Conservation (phyloP, 37 sponge, comb jelly and placozoan genomes). For the Ephydatia muelleri region DNA sequence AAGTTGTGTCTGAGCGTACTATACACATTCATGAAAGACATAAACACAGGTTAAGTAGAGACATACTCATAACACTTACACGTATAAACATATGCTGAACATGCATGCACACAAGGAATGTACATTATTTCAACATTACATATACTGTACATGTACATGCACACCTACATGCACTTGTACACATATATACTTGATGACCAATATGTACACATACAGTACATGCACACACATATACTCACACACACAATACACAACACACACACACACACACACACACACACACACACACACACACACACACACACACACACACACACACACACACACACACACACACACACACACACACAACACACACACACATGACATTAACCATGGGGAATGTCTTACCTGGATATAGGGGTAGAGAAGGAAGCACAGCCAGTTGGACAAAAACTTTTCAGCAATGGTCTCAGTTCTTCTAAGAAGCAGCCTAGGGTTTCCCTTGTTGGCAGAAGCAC, state of each 20-base stretch:
- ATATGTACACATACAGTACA: not conserved
- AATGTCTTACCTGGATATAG: slow-evolving; percentile 71
- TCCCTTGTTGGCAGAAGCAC: slow-evolving; percentile 49
- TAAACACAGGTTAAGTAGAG: too few relatives aligned
- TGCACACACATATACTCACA: not conserved
- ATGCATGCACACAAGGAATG: not conserved
- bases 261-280: slow-evolving; percentile 5
- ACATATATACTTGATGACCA: not conserved
- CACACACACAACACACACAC: not conserved
- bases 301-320: not conserved
- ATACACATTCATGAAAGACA: too few relatives aligned
- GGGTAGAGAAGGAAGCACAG: slow-evolving; percentile 82
- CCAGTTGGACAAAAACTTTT: slow-evolving; percentile 96
- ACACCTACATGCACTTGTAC: not conserved
- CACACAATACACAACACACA: not conserved
- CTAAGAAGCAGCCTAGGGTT: slow-evolving; percentile 84
- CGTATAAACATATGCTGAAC: not conserved
- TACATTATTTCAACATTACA: too few relatives aligned
- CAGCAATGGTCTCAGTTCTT: slow-evolving; percentile 83
- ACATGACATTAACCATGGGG: not conserved
- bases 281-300: not conserved
- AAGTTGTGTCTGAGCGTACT: too few relatives aligned
- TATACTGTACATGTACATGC: not conserved
- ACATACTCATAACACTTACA: too few relatives aligned
- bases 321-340: slow-evolving; percentile 2